These are phyloP conservation scores for Ormyrus rosae DNA, from an alignment of 2,888 invertebrate genomes.

Conservation along the genomic window DNA sequence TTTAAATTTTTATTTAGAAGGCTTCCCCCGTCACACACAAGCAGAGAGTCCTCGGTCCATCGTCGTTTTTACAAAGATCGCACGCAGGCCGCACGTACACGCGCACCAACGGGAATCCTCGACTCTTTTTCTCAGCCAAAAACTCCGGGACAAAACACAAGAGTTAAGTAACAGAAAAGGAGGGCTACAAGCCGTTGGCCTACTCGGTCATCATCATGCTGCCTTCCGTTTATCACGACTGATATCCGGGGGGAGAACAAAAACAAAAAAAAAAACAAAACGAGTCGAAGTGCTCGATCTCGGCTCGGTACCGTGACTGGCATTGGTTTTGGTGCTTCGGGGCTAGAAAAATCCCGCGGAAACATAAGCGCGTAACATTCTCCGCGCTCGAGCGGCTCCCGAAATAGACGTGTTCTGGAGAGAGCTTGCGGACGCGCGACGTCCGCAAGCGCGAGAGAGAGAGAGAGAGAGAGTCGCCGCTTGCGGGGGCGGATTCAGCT, in stretches of 20 bases:
- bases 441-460: neutral
- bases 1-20: constrained; percentile 21
- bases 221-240: neutral
- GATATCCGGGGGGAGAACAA: neutral
- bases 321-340: constrained; percentile 53
- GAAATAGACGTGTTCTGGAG: constrained; percentile 66
- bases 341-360: constrained; percentile 52
- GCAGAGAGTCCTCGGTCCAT: constrained; percentile 30
- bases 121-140: neutral
- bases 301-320: constrained; percentile 44
- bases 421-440: constrained; percentile 56
- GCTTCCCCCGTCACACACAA: constrained; percentile 13
- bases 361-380: constrained; percentile 51
- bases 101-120: neutral
- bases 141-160: neutral
- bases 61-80: constrained; percentile 28
- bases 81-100: constrained; percentile 2
- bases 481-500: neutral
- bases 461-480: neutral
- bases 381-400: constrained; percentile 57
- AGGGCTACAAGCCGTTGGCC: neutral
- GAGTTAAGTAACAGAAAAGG: neutral
- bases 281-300: constrained; percentile 15
- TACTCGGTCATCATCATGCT: constrained; percentile 37
- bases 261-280: too few species aligned